These are phyloP conservation scores for Trachythela sp. DNA, from an alignment of 64 coral and sea anemone species.

Conservation along the genomic window DNA sequence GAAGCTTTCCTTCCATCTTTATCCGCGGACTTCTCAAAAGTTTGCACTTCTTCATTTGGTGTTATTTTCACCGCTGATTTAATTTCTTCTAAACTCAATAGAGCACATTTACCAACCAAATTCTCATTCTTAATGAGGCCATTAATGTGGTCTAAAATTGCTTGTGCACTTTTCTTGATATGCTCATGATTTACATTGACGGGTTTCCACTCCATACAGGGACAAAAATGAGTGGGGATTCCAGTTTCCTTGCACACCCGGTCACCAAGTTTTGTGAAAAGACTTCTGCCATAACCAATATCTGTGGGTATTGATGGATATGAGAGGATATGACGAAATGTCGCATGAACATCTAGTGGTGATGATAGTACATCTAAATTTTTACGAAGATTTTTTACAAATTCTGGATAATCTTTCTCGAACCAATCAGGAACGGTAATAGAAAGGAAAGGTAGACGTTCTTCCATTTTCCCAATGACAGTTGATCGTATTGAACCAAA, in stretches of 20 bases:
- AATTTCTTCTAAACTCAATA: slow-evolving; percentile 15
- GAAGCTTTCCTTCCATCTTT: slow-evolving; percentile 26
- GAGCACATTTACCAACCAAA: slow-evolving; percentile 23
- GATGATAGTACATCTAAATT: neutral
- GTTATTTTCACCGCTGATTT: neutral
- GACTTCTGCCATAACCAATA: slow-evolving; percentile 14
- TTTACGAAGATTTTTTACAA: slow-evolving; percentile 14
- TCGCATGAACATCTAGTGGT: slow-evolving; percentile 42
- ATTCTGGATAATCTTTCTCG: neutral
- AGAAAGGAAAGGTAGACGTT: slow-evolving; percentile 35
- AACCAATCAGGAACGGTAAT: slow-evolving; percentile 46
- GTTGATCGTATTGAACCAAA: slow-evolving; percentile 11
- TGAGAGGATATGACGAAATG: slow-evolving; percentile 32
- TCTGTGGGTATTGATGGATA: neutral
- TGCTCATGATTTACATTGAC: slow-evolving; percentile 16
- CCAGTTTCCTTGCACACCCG: slow-evolving; percentile 26
- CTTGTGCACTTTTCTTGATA: slow-evolving; percentile 26
- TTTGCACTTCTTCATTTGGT: slow-evolving; percentile 8
- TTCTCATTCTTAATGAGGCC: neutral
- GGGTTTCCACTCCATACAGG: slow-evolving; percentile 24
- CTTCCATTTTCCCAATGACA: slow-evolving; percentile 34
- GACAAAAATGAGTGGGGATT: slow-evolving; percentile 39
- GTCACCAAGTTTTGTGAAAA: slow-evolving; percentile 5
- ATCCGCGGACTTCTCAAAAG: slow-evolving; percentile 23
- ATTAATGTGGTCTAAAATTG: slow-evolving; percentile 29